phyloP scores from a whole-genome alignment of 2,888 invertebrate genomes.

The Leucophora obtusa region DNA sequence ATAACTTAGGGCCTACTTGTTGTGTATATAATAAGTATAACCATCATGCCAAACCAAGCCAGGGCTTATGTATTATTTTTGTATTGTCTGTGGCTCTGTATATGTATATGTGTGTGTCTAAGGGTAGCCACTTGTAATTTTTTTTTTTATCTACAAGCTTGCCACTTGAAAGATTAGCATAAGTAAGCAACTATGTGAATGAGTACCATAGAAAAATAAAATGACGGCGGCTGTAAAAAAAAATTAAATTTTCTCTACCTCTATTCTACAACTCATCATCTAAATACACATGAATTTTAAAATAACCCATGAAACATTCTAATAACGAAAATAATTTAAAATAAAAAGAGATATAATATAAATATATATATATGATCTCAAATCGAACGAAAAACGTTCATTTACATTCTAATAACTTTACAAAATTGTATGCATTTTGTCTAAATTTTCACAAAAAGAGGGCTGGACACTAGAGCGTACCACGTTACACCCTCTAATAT shows the following conservation, averaged over 20 bases:
- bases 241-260: conserved; percentile 20
- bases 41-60: neutral
- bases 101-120: conserved; percentile 46
- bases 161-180: conserved; percentile 76
- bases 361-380: too few species aligned
- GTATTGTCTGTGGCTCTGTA: conserved; percentile 8
- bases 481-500: too few species aligned
- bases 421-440: too few species aligned
- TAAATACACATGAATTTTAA: conserved; percentile 34
- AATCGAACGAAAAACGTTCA: too few species aligned
- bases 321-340: too few species aligned
- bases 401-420: too few species aligned
- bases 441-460: too few species aligned
- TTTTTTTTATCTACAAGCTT: conserved; percentile 49
- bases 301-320: conserved; percentile 21
- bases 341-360: too few species aligned
- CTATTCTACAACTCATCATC: conserved; percentile 34
- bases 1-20: conserved; percentile 62
- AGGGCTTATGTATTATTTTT: conserved; percentile 22
- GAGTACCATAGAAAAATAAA: conserved; percentile 51
- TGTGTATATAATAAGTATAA: conserved; percentile 6
- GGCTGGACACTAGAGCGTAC: too few species aligned
- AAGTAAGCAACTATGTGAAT: conserved; percentile 65
- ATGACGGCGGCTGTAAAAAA: neutral
- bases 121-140: conserved; percentile 57